These are phyloP conservation scores for Caenorhabditis uteleia DNA, from an alignment of 2,888 invertebrate genomes.

Conservation along the genomic window DNA sequence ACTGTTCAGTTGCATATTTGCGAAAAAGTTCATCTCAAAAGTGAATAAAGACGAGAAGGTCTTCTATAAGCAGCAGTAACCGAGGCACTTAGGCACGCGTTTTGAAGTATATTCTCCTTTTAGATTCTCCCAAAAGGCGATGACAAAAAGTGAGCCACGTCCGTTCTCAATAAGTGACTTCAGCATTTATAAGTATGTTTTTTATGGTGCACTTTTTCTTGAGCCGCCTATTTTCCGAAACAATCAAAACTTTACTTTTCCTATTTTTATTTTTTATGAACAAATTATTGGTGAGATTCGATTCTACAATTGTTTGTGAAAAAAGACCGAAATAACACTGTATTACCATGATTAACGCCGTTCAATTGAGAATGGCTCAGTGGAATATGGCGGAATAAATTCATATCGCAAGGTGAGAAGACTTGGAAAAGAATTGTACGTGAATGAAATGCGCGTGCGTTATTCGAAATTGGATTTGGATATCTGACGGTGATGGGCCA, in stretches of 20 bases:
- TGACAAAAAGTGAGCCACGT: no score
- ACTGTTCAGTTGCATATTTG: slow-evolving; percentile 5
- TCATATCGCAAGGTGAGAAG: slow-evolving; percentile 39
- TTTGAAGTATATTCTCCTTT: no score
- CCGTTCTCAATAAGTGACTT: no score
- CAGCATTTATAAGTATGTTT: no score
- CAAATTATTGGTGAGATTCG: no score
- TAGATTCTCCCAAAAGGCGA: no score
- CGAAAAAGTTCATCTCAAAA: slow-evolving; percentile 25
- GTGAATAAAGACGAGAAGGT: no score
- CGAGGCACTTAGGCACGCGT: not conserved
- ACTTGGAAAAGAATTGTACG: not conserved
- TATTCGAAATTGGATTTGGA: not conserved
- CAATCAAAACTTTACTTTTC: not conserved
- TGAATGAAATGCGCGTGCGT: not conserved
- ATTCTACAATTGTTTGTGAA: no score
- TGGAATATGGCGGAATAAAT: slow-evolving; percentile 66
- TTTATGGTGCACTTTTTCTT: no score
- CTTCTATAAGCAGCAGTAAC: no score
- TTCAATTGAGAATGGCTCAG: slow-evolving; percentile 57
- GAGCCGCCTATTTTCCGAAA: not conserved
- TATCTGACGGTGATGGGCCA: not conserved
- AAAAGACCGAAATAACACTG: no score
- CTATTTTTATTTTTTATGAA: not conserved
- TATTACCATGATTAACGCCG: slow-evolving; percentile 62